Base-by-base conservation (phyloP, 2,888 invertebrate genomes). In the Xestia sexstrigata region DNA sequence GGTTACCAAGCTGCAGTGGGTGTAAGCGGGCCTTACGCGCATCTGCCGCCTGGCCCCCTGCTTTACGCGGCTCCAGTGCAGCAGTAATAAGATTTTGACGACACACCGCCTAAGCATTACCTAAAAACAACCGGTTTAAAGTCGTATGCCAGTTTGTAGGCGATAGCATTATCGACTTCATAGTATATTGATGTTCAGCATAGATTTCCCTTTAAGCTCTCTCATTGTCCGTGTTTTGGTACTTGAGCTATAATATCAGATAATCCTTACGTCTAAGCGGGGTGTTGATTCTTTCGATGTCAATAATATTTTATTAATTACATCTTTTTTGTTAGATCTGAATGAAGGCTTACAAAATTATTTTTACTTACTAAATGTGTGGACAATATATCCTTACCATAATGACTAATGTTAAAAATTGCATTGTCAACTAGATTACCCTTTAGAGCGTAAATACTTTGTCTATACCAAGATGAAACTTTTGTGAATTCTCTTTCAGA, bases 31-130 rank as follows among this genome's bases (percentile, higher is more conserved):
- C 97, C 98, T 23, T 97, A 98, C 92, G 97, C 97, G 15, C 98
- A 98, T 93, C 89, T 97, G 93, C 93, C 98, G 90, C 95, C 97
- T 93, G 91, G 96, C 76, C 96, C 96, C 9, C 92, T 97, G 87
- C 93, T 98, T 94, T 96, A 97, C 95, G 91, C 98, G 93, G 93
- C 98, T 55, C 97, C 98, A 67, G 98, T 98, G 75, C 98, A 98
- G 93, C 98, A 98, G 97, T 98, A 98, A 97, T 66, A 78, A 69
- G 81, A 62, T 75, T 69, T 71, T 67, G 68, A 80, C 52, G 78
- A 86, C 84, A 87, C 84, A 77, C 87, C 83, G 82, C 85, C 77
- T 87, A 79, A 79, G 72, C 84, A 71, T 76, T 87, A 85, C 70
- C 76, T 81, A 78, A 70, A 80, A 65, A 80, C 63, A 80, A 77